Percentiles rank a stretch among this genome's conserved stretches.
phyloP scores from a whole-genome alignment of 2,797 vertebrate species.

The Coilia nasus region DNA sequence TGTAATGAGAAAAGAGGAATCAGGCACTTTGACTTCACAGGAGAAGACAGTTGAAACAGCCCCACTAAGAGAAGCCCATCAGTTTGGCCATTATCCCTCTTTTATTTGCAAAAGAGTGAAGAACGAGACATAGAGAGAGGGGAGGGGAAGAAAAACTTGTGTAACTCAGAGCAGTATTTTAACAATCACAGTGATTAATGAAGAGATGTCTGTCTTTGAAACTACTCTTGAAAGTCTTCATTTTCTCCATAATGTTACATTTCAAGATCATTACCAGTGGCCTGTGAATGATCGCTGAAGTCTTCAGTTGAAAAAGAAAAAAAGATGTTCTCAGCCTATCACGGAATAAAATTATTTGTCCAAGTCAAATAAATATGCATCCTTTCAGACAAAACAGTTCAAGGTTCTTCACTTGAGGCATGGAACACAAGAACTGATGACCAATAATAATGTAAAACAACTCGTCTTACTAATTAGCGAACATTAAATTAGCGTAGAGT shows the following conservation, averaged over 20 bases:
- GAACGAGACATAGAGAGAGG: not conserved
- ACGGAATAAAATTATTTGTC: too few relatives aligned
- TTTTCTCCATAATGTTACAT: constrained; percentile 38
- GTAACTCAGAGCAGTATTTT: constrained; percentile 53
- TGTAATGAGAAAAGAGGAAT: constrained; percentile 42
- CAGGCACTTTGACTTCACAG: constrained; percentile 31
- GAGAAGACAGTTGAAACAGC: constrained; percentile 46
- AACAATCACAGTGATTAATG: constrained; percentile 55
- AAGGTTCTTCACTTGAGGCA: too few relatives aligned
- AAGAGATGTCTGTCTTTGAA: constrained; percentile 47
- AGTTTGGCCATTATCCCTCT: constrained; percentile 39
- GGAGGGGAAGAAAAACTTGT: not conserved
- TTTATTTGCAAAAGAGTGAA: not conserved
- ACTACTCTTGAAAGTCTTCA: constrained; percentile 46
- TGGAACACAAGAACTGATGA: not conserved
- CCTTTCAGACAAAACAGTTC: not conserved
- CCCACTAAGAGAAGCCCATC: constrained; percentile 4
- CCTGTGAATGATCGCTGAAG: constrained; percentile 35
- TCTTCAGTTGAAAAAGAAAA: constrained; percentile 31
- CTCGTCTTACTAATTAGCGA: too few relatives aligned
- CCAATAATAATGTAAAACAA: not conserved
- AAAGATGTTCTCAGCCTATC: not conserved
- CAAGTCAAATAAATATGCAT: not conserved
- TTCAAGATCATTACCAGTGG: constrained; percentile 42
- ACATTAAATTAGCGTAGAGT: too few relatives aligned